Conservation (phyloP, 2,888 invertebrate species). For the Euproctis similis region DNA sequence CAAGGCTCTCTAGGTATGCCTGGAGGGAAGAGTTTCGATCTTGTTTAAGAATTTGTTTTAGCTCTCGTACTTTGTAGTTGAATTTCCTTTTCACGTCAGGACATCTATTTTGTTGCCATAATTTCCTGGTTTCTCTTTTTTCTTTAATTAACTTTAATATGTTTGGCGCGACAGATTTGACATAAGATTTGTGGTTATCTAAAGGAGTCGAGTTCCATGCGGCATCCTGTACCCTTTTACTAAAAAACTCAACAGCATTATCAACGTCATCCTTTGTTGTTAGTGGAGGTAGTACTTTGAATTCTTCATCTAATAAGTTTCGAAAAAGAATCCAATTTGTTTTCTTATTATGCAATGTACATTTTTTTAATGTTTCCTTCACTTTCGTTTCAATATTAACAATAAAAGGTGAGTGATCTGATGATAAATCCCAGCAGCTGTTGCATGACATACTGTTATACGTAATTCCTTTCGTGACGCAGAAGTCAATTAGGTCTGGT, state of each 20-base stretch:
- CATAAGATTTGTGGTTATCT: not conserved
- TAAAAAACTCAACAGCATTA: too few species aligned
- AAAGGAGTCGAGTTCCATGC: slow-evolving; percentile 4
- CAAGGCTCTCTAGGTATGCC: too few species aligned
- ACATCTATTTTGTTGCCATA: too few species aligned
- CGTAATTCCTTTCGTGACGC: slow-evolving; percentile 6
- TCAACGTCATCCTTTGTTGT: slow-evolving; percentile 4
- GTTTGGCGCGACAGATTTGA: not conserved
- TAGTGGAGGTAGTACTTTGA: not conserved
- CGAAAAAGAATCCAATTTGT: slow-evolving; percentile 7
- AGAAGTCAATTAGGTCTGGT: slow-evolving; percentile 3
- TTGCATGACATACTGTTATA: slow-evolving; percentile 3
- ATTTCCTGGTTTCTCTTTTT: too few species aligned
- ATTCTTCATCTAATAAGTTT: not conserved
- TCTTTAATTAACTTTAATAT: not conserved
- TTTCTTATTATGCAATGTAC: slow-evolving; percentile 4
- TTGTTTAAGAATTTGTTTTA: too few species aligned
- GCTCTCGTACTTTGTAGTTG: too few species aligned
- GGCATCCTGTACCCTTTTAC: slow-evolving; percentile 1
- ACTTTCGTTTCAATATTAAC: not conserved
- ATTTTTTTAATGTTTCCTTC: too few species aligned
- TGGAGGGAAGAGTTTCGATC: too few species aligned
- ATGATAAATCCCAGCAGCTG: slow-evolving; percentile 5
- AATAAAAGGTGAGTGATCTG: slow-evolving; percentile 9
- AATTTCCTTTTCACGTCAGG: too few species aligned